Evolutionary conservation across 92 coral and sea anemone genomes (phyloP).

Genomic region (Muricea muricata): DNA sequence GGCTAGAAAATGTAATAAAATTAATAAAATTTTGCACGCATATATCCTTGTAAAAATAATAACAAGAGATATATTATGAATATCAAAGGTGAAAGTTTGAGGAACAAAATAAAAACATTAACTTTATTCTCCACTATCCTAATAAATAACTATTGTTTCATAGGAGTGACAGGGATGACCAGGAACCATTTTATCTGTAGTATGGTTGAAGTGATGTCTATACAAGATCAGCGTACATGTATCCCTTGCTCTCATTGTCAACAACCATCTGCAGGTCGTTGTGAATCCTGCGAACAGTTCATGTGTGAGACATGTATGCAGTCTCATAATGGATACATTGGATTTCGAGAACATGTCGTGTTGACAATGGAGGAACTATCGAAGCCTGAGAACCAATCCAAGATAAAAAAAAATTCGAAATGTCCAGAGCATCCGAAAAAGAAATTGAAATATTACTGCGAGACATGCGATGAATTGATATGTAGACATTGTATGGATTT

Average conservation of each 20-base stretch:
- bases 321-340: background rate
- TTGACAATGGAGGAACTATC: slow-evolving; percentile 39
- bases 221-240: background rate
- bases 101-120: no score
- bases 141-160: no score
- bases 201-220: slow-evolving; percentile 15
- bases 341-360: background rate
- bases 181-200: slow-evolving; percentile 18
- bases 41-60: no score
- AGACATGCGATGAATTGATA: slow-evolving; percentile 22
- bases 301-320: background rate
- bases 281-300: slow-evolving; percentile 23
- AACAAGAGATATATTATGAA: no score
- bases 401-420: background rate
- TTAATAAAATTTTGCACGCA: no score
- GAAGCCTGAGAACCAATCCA: slow-evolving; percentile 15
- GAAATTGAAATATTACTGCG: slow-evolving; percentile 22
- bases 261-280: slow-evolving; percentile 26
- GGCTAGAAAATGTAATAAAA: no score
- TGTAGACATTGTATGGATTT: slow-evolving; percentile 19
- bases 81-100: no score
- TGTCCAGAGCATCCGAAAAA: slow-evolving; percentile 16
- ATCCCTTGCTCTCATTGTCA: slow-evolving; percentile 35
- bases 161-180: slow-evolving; percentile 11
- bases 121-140: no score